Evolutionary conservation across 1,140 invertebrate species (phyloP), one percentile per base, ranked within the genome.

Genomic region (Camponotus vicinus): DNA sequence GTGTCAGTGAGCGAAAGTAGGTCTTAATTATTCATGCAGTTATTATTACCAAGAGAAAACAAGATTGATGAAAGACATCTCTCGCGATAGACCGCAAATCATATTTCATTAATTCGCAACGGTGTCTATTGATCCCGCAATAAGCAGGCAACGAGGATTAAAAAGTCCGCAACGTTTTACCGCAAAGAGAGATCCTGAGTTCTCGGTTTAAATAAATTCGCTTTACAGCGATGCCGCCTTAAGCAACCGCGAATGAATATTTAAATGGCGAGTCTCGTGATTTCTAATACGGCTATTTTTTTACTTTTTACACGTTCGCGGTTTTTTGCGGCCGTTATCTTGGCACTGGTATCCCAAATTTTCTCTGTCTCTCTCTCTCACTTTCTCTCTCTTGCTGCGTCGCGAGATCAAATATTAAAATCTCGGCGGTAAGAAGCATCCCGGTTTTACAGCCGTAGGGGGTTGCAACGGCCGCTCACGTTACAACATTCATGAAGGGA

Each of bases 371-470:
- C 61, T 78, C 59, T 78, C 11, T 40, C 64, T 80, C 27, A 27
- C 34, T 40, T 27, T 5, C 15, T 66, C 32, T 66, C 61, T 78
- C 32, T 52, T 18, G 6, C n/a, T 34, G 40, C 64, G 61, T 61
- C 55, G 37, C 45, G 5, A 49, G 71, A 89, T 91, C 87, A 91
- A 91, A 91, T 91, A 91, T 91, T 91, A 87, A 91, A 89, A 91
- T 91, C 86, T 83, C 80, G 63, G 52, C 85, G 90, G 90, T 59
- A 71, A 86, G 86, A 76, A 85, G 57, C 73, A 83, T 57, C 32
- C 63, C 13, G 59, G 15, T 89, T 88, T 91, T 89, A 87, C 76
- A 77, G 76, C 63, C 71, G 57, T 63, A 52, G 34, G 45, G 59
- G 45, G 15, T 55, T 69, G 40, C 67, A 34, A 9, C 76, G 69